phyloP scores from a whole-genome alignment of 2,797 vertebrate genomes.

The Lepus oiostolus region DNA sequence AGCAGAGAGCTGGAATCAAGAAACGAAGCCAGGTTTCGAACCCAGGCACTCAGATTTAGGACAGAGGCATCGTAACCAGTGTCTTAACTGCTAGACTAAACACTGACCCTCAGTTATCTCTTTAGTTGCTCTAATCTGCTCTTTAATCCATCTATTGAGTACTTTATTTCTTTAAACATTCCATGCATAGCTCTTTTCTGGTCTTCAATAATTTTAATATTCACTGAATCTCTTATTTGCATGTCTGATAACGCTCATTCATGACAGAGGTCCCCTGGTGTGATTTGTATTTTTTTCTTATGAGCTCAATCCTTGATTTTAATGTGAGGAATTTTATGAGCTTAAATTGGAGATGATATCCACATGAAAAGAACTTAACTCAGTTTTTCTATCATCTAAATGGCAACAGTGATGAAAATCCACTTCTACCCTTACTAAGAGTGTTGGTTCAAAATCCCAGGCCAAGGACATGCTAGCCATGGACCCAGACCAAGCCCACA shows the following conservation, averaged over 20 bases:
- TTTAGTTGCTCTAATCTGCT: neutral
- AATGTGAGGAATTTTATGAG: neutral
- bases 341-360: neutral
- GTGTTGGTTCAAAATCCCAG: neutral
- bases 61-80: too few species aligned
- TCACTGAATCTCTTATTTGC: neutral
- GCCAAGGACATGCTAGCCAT: neutral
- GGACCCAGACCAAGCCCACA: neutral
- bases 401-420: neutral
- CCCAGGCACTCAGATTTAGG: too few species aligned
- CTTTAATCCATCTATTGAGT: neutral
- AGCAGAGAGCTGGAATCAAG: too few species aligned
- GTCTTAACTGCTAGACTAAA: too few species aligned
- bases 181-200: neutral
- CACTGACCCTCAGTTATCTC: neutral
- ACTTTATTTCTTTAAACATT: slow-evolving; percentile 22
- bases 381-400: neutral
- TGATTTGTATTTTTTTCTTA: neutral
- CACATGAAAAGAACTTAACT: neutral
- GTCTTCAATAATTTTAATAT: slow-evolving; percentile 32
- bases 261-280: neutral
- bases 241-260: neutral
- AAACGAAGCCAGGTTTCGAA: too few species aligned
- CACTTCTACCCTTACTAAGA: neutral
- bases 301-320: neutral